phyloP scores from a whole-genome alignment of 2,888 invertebrate genomes.

The Lithosia quadra region DNA sequence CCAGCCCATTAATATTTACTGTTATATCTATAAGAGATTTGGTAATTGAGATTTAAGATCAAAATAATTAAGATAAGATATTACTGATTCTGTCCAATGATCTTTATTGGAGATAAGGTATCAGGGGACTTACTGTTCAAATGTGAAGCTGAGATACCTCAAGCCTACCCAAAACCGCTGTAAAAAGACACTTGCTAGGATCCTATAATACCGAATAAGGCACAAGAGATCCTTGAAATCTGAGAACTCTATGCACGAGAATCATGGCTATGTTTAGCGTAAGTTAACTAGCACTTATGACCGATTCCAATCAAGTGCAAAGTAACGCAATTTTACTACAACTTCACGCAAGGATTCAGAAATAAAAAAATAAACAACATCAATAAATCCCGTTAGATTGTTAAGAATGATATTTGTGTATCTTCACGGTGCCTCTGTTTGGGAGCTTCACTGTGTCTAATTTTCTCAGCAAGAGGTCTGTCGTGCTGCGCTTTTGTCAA shows the following conservation, averaged over 20 bases:
- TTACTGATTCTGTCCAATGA: background rate
- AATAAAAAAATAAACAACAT: slow-evolving; percentile 1
- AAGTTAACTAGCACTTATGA: background rate
- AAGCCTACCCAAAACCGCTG: background rate
- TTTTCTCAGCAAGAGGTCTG: slow-evolving; percentile 74
- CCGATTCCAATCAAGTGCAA: background rate
- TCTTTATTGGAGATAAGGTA: background rate
- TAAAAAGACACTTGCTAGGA: background rate
- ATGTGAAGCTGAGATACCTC: background rate
- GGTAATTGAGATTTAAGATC: slow-evolving; percentile 4
- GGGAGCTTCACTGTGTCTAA: slow-evolving; percentile 67
- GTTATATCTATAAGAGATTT: background rate
- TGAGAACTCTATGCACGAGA: no score
- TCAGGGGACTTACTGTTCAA: slow-evolving; percentile 1
- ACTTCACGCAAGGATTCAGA: background rate
- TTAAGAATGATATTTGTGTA: slow-evolving; percentile 61
- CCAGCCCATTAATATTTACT: slow-evolving; percentile 8
- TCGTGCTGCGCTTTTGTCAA: slow-evolving; percentile 80
- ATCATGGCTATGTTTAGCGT: background rate
- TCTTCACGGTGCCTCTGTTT: slow-evolving; percentile 58
- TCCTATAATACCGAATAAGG: background rate
- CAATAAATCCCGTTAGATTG: slow-evolving; percentile 48
- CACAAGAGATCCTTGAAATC: background rate
- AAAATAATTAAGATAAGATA: slow-evolving; percentile 4
- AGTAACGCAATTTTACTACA: background rate